Conservation (phyloP, 2,113 vertebrate species). For the Noturus placidus region DNA sequence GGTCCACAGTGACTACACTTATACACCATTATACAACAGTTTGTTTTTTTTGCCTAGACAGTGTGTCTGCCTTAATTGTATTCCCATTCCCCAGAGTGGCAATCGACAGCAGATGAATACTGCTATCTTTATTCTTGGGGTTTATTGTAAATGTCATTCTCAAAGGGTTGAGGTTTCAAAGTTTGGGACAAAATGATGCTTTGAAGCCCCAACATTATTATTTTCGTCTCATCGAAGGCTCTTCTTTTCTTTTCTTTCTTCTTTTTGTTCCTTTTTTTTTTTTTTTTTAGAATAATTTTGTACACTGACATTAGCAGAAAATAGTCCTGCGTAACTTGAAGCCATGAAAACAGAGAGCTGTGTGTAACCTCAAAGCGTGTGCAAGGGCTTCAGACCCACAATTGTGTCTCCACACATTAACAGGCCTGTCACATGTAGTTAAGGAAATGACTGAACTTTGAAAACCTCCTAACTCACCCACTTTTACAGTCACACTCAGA, state of each 20-base stretch:
- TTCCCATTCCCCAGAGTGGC: slow-evolving; percentile 48
- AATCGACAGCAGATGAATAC: slow-evolving; percentile 41
- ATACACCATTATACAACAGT: slow-evolving; percentile 43
- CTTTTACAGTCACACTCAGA: neutral
- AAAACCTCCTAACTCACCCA: neutral
- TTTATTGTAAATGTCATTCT: slow-evolving; percentile 33
- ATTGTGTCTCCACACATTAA: neutral
- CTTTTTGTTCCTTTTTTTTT: neutral
- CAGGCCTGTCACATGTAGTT: slow-evolving; percentile 26
- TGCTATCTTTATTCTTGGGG: slow-evolving; percentile 26
- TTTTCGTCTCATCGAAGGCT: neutral
- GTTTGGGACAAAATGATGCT: slow-evolving; percentile 29
- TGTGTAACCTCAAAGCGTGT: neutral
- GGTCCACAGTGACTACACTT: slow-evolving; percentile 57
- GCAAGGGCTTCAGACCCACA: neutral
- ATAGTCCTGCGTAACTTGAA: neutral
- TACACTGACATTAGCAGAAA: slow-evolving; percentile 19
- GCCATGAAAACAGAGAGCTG: slow-evolving; percentile 1
- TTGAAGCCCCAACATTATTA: slow-evolving; percentile 32
- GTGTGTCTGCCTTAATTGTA: slow-evolving; percentile 55
- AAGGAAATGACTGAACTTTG: slow-evolving; percentile 12
- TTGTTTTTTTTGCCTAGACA: slow-evolving; percentile 42
- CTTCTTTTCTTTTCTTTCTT: neutral
- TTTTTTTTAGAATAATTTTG: slow-evolving; percentile 4
- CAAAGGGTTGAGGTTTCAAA: slow-evolving; percentile 35